Evolutionary conservation across 2,113 vertebrate species (phyloP).

Genomic region (Ibidorhyncha struthersii): DNA sequence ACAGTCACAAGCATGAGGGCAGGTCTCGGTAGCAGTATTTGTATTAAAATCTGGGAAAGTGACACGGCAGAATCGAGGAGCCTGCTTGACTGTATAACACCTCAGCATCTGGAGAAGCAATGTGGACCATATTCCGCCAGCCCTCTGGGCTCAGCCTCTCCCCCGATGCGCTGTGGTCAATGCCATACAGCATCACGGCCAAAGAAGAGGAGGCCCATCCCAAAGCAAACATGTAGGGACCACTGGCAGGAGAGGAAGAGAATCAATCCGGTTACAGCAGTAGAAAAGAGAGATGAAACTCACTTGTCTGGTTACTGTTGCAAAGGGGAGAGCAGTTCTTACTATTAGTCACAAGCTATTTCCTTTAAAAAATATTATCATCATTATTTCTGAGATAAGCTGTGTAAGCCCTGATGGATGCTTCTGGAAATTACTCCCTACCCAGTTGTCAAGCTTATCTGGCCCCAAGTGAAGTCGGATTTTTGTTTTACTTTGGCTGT

Average conservation of each 20-base stretch:
- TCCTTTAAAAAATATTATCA: background rate
- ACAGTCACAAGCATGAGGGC: background rate
- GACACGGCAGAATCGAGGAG: background rate
- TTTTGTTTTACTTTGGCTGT: background rate
- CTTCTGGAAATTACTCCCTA: background rate
- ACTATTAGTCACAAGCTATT: background rate
- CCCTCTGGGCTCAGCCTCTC: background rate
- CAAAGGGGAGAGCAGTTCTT: background rate
- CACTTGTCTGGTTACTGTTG: background rate
- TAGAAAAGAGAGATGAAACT: background rate
- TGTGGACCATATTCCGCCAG: too few relatives aligned
- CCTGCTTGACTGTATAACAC: rapidly evolving
- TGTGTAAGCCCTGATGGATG: background rate
- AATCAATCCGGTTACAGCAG: background rate
- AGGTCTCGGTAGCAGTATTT: rapidly evolving
- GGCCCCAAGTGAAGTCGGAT: background rate
- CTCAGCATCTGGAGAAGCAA: background rate
- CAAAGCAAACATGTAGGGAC: background rate
- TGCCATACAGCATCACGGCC: background rate
- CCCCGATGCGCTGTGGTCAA: rapidly evolving
- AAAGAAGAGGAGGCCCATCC: background rate
- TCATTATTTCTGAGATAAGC: background rate
- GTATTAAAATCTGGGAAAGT: background rate
- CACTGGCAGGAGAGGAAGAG: rapidly evolving
- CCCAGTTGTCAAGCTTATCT: constrained; percentile 1